Base-by-base conservation (phyloP, 1,140 invertebrate genomes). In the Armadillidium nasatum region DNA sequence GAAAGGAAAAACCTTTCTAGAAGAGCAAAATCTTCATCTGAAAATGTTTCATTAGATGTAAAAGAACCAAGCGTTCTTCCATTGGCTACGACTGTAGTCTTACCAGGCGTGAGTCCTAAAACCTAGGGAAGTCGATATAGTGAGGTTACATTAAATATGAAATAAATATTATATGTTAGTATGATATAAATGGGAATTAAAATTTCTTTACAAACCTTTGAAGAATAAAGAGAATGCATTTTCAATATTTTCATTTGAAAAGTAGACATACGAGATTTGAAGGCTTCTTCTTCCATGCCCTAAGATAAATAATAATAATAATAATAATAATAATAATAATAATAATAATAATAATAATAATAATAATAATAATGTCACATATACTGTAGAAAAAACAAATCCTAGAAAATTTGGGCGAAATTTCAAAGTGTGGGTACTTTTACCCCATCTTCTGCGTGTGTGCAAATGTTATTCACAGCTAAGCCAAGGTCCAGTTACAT, bases 61-160 rank as follows among this genome's bases (percentile, higher is more conserved):
- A 99, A 87, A 0, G 96, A 94, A 7, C 96, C 97, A 75, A 97
- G 87, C 13, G 97, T 86, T 72, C 93, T 88, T n/a, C 96, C 96
- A 87, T 99, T 99, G 69, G 91, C 90, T 15, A 98, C 86, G 10
- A 99, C 84, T 7, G 67, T 85, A 2, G 50, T 60, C 50, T 60
- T 60, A 15, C 50, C 50, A 2, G 50, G 19, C 19, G 50, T 15
- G 11, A 60, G 50, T 4, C 50, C 50, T 15, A 60, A 19, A 7
- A 60, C 50, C 50, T 60, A 19, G 6, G 1, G 6, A 33, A 33
- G 33, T 33, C 33, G 33, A 33, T 33, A 33, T 33, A 33, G 33
- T 33, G 33, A 33, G 2, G 33, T 33, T 33, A 33, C 33, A 33
- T 33, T n/a, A 33, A 33, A 33, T 33, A 33, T 1, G 33, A 1